Base-by-base conservation (phyloP, 1,140 invertebrate genomes). In the Sogatella furcifera region DNA sequence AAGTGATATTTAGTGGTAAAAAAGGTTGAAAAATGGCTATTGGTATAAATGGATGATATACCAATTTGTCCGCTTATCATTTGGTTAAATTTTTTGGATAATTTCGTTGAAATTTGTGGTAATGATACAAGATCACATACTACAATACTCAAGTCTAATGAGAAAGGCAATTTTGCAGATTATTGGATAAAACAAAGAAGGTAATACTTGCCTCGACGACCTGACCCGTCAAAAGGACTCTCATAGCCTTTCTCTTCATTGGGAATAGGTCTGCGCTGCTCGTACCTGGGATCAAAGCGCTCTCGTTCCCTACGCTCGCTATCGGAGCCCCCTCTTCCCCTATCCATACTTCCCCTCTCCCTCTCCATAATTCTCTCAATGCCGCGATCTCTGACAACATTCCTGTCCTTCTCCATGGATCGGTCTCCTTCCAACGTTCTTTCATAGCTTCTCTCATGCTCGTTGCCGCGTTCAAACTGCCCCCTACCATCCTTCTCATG, bases 231-330 rank as follows among this genome's bases (percentile, higher is more conserved):
- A 42, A 42, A 68, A 10, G 65, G 66, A 22, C 66, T 66, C 52
- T 66, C 63, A 55, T 68, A 68, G 11, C 44, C 55, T 49, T 67
- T 65, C 14, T 68, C 64, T 2, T 68, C 67, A 24, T 60, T 10
- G 10, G 59, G 52, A 0, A 62, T 49, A 9, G 57, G 11, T 61
- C 65, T 63, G 38, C 67, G 60, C 28, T 49, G 44, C 52, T 66
- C 65, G 42, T 34, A 44, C 13, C 52, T 15, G 15, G 22, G 13
- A 22, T 57, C 60, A 28, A 28, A 28, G n/a, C 60, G 53, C 24
- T 61, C 60, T 57, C 63, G 42, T n/a, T 66, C 64, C 42, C 56
- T 62, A 5, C 60, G 38, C 24, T 62, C 61, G 21, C 52, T 22
- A 41, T 57, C 55, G 8, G 52, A 44, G 4, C 31, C 31, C 3